These are phyloP conservation scores for Boulengeromyrus knoepffleri DNA, from an alignment of 2,113 vertebrate genomes.

Conservation along the genomic window DNA sequence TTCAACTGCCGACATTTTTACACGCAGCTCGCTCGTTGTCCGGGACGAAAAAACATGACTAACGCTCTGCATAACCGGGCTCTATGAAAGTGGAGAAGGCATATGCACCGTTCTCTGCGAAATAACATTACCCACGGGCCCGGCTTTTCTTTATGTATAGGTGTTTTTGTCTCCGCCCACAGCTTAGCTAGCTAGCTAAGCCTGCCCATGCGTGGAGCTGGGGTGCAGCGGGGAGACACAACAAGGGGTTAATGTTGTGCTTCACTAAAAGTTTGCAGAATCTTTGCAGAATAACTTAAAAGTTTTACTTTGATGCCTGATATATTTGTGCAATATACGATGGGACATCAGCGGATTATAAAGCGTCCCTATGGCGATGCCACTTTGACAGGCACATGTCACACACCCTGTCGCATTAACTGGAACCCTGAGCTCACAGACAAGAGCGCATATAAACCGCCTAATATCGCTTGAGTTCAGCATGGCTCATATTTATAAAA, in stretches of 20 bases:
- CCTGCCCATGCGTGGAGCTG: neutral
- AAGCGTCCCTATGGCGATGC: neutral
- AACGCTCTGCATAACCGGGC: neutral
- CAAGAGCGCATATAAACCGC: neutral
- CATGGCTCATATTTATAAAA: neutral
- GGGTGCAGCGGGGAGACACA: neutral
- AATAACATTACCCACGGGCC: neutral
- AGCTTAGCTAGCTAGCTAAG: neutral
- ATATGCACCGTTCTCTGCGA: neutral
- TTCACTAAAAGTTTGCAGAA: neutral
- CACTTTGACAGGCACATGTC: neutral
- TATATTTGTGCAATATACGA: neutral
- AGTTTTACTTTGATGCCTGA: neutral
- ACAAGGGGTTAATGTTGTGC: slow-evolving; percentile 15
- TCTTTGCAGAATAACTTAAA: neutral
- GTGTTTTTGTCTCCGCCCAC: neutral
- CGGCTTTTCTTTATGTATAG: neutral
- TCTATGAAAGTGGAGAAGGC: neutral
- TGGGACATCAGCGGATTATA: neutral
- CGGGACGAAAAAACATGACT: neutral
- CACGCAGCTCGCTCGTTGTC: slow-evolving; percentile 40
- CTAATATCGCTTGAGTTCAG: neutral
- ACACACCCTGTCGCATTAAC: neutral
- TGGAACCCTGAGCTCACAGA: neutral
- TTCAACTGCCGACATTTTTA: slow-evolving; percentile 85